Base-by-base conservation (phyloP, 2,113 vertebrate species). In the Eupsittula cactorum region DNA sequence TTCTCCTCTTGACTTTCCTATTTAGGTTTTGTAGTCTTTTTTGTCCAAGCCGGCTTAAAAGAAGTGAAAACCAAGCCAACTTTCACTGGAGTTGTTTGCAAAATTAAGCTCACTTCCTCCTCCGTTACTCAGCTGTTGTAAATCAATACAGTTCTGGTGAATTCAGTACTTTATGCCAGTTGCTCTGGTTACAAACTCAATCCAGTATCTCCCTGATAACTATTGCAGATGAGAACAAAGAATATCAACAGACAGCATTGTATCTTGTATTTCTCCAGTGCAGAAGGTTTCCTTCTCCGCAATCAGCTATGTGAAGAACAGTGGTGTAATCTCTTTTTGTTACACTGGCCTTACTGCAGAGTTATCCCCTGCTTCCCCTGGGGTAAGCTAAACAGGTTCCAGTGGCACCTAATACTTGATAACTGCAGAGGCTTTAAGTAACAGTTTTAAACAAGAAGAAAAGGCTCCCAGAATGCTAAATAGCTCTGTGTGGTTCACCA, bases 71-170 rank as follows among this genome's bases (percentile, higher is more conserved):
- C 18, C 75, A 80, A 80, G 37, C 52, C 73, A 50, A 11, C 16
- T 88, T 94, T 90, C 41, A 59, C 46, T 41, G 18, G 28, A 28
- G 13, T 13, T 92, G 50, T 90, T 92, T 74, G 19, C 21, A 93
- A 94, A 92, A 88, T 44, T 70, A 64, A 90, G 63, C 59, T 82
- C 20, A 19, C 71, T 94, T 88, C 82, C 59, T 69, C 52, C 39
- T 82, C 59, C 13, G 24, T 93, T 88, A 83, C 86, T 68, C 94
- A 93, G 75, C 76, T 81, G 55, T 76, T 95, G 39, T 29, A 86
- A 88, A 94, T 94, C 87, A 62, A 70, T 93, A 70, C 19, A 50
- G 9, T n/a, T 83, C 76, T 77, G 76, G 68, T 49, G n/a, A 95
- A 80, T 86, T 88, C 78, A 64, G 50, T 46, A n/a, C 53, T 92